Percentiles rank a stretch among this genome's conserved stretches.
These are phyloP conservation scores for Fragum fragum DNA, from an alignment of 2,888 invertebrate genomes.

Conservation along the genomic window DNA sequence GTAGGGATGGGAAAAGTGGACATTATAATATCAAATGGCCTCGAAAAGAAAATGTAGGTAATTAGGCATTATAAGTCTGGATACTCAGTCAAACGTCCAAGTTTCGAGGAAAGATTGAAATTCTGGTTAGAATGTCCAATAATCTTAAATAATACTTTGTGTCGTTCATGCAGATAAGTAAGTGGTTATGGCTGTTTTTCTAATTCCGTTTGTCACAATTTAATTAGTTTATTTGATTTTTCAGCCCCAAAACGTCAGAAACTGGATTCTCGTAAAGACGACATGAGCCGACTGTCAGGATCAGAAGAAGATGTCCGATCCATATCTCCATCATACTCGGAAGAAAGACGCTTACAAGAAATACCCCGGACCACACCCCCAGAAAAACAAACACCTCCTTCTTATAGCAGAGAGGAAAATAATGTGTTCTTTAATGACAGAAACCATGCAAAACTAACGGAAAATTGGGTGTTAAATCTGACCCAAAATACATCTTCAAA, in stretches of 20 bases:
- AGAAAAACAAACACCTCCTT: conserved; percentile 33
- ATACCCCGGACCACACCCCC: conserved; percentile 28
- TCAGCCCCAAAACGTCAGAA: conserved; percentile 71
- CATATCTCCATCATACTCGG: conserved; percentile 56
- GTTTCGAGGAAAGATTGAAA: no score
- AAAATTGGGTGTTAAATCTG: conserved; percentile 66
- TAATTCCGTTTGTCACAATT: no score
- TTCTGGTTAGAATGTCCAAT: no score
- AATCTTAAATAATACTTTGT: no score
- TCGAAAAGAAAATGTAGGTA: no score
- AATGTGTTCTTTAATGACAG: conserved; percentile 44
- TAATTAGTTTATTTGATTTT: conserved; percentile 13
- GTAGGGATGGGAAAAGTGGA: no score
- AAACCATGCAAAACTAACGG: conserved; percentile 47
- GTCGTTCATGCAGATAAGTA: no score
- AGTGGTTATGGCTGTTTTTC: no score
- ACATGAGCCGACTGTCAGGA: conserved; percentile 61
- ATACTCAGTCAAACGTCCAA: no score
- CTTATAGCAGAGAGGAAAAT: conserved; percentile 35
- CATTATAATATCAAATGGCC: no score
- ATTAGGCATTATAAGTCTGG: no score
- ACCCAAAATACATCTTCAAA: conserved; percentile 48
- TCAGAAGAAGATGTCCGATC: conserved; percentile 65
- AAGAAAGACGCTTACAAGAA: conserved; percentile 46
- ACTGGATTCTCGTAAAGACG: conserved; percentile 61